Conservation (phyloP, 2,113 vertebrate species). For the Lethenteron camtschaticum region DNA sequence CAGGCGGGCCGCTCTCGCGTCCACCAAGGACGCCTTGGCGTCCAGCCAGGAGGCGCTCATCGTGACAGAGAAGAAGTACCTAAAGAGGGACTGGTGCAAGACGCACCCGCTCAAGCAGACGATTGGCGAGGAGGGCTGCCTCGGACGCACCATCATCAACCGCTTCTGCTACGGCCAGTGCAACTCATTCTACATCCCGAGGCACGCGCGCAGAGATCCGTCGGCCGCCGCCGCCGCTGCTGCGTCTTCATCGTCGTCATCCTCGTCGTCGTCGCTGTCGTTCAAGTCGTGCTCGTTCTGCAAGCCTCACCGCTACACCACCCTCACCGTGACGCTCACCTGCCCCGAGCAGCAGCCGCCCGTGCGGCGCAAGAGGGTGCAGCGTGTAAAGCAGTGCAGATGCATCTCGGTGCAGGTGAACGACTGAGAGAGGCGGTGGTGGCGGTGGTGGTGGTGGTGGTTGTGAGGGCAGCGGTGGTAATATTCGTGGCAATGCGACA, state of each 20-base stretch:
- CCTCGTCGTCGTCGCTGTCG: too few species aligned
- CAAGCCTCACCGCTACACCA: constrained; percentile 67
- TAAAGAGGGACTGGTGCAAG: constrained; percentile 96
- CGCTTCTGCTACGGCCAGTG: constrained; percentile 97
- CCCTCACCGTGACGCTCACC: constrained; percentile 61
- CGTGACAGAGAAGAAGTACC: constrained; percentile 82
- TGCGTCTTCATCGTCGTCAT: too few species aligned
- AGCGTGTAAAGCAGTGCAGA: constrained; percentile 78
- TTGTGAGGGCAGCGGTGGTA: too few species aligned
- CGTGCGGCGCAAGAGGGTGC: constrained; percentile 62
- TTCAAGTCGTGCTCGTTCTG: constrained; percentile 97
- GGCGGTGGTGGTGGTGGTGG: too few species aligned
- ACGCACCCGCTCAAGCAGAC: constrained; percentile 82
- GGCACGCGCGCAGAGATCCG: constrained; percentile 32
- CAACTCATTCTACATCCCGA: constrained; percentile 93
- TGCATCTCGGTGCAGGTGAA: constrained; percentile 55
- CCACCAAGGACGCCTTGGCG: constrained; percentile 54
- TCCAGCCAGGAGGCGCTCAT: constrained; percentile 86
- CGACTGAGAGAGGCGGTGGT: too few species aligned
- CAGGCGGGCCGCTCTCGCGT: constrained; percentile 23
- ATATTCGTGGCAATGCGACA: too few species aligned
- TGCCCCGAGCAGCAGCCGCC: constrained; percentile 69
- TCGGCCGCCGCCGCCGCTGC: constrained; percentile 41
- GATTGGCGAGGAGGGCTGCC: constrained; percentile 65
- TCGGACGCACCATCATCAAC: constrained; percentile 75